Conservation (phyloP, 2,888 invertebrate genomes). For the Aproaerema taeniolella region DNA sequence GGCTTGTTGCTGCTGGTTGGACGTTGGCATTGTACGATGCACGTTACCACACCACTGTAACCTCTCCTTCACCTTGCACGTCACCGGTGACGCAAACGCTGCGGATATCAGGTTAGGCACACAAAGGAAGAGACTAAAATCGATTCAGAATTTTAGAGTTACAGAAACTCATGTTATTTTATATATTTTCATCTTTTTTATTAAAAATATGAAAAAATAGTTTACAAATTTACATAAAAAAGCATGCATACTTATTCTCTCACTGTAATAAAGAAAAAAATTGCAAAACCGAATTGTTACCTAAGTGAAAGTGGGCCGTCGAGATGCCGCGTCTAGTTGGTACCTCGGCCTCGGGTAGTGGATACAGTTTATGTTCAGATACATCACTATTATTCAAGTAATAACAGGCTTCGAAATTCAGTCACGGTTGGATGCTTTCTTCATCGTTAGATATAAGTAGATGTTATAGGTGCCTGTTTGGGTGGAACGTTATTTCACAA, state of each 20-base stretch:
- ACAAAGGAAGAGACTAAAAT: constrained; percentile 10
- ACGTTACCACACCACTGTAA: too few species aligned
- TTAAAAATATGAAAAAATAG: background rate
- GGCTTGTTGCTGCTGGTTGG: too few species aligned
- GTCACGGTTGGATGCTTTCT: constrained; percentile 2
- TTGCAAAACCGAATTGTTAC: constrained; percentile 29
- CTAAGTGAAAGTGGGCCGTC: constrained; percentile 29
- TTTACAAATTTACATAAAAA: background rate
- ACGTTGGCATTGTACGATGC: too few species aligned
- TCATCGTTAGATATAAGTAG: constrained; percentile 4
- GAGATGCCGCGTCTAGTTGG: constrained; percentile 7
- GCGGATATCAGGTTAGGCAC: constrained; percentile 15
- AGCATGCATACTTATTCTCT: constrained; percentile 14
- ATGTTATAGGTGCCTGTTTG: constrained; percentile 38
- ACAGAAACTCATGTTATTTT: background rate
- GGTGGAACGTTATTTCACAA: constrained; percentile 35
- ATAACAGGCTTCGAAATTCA: too few species aligned
- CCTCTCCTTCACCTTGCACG: constrained; percentile 11
- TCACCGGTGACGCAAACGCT: constrained; percentile 13
- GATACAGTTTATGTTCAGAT: constrained; percentile 10
- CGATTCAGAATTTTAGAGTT: constrained; percentile 9
- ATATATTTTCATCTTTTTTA: background rate
- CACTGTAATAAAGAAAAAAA: constrained; percentile 9
- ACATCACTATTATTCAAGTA: too few species aligned
- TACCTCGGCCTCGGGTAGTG: constrained; percentile 12